phyloP scores from a whole-genome alignment of 2,113 vertebrate species.

The Carassius gibelio region DNA sequence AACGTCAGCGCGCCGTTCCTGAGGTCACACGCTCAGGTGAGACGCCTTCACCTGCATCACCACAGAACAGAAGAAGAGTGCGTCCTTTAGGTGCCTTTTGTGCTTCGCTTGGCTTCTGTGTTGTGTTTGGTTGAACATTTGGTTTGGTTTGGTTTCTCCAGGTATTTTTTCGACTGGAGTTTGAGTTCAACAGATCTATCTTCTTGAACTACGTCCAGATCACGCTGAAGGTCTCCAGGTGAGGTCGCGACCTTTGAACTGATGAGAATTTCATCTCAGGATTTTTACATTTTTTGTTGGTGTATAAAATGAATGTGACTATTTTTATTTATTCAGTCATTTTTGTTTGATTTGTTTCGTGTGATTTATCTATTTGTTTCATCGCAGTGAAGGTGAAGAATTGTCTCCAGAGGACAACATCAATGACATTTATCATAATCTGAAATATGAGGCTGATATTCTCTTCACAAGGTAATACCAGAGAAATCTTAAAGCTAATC shows the following conservation, averaged over 20 bases:
- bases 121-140: not conserved
- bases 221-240: conserved; percentile 80
- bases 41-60: not conserved
- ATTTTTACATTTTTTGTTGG: no score
- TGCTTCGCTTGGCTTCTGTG: not conserved
- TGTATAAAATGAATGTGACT: not conserved
- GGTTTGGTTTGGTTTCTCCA: conserved; percentile 55
- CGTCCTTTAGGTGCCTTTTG: not conserved
- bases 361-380: not conserved
- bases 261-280: not conserved
- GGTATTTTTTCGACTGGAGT: conserved; percentile 90
- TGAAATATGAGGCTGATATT: conserved; percentile 88
- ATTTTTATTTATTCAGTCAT: not conserved
- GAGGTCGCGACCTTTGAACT: conserved; percentile 13
- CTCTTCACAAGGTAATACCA: conserved; percentile 88
- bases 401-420: conserved; percentile 82
- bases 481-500: not conserved
- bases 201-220: conserved; percentile 83
- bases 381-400: conserved; percentile 85
- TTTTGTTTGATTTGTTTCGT: not conserved
- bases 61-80: not conserved
- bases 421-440: conserved; percentile 77
- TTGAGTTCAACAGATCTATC: conserved; percentile 84
- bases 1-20: conserved; percentile 91
- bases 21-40: conserved; percentile 87